These are phyloP conservation scores for Amphiprion clarkii DNA, from an alignment of 2,797 vertebrate genomes.

Conservation along the genomic window DNA sequence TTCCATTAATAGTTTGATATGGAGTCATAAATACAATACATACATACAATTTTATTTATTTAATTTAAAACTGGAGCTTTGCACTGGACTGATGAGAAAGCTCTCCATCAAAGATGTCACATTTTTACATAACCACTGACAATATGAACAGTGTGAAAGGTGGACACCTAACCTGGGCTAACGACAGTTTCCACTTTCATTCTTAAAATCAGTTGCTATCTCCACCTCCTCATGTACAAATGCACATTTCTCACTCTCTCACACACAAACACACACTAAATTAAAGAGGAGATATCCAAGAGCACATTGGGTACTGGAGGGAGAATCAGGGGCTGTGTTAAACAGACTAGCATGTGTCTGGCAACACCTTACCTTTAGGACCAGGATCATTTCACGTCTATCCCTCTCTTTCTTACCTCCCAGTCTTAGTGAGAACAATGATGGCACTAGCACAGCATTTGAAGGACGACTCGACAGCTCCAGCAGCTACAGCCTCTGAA, in stretches of 20 bases:
- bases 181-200: neutral
- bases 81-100: no score
- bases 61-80: no score
- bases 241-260: neutral
- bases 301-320: conserved; percentile 4
- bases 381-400: neutral
- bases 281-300: neutral
- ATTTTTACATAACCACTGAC: neutral
- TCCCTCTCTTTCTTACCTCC: conserved; percentile 89
- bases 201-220: conserved; percentile 21
- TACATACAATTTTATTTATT: no score
- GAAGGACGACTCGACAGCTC: conserved; percentile 97
- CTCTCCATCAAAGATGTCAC: no score
- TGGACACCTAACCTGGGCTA: conserved; percentile 13
- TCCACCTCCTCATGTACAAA: conserved; percentile 20
- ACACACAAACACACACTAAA: conserved; percentile 9
- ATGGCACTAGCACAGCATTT: conserved; percentile 97
- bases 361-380: conserved; percentile 59
- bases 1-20: neutral
- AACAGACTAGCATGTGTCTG: neutral
- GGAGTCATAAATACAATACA: no score
- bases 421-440: conserved; percentile 96
- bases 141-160: neutral
- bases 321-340: neutral
- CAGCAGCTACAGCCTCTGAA: conserved; percentile 94